Percentiles rank a stretch among this genome's conserved stretches.
These are phyloP conservation scores for Tetrapedia diversipes DNA, from an alignment of 2,888 invertebrate genomes.

Conservation along the genomic window DNA sequence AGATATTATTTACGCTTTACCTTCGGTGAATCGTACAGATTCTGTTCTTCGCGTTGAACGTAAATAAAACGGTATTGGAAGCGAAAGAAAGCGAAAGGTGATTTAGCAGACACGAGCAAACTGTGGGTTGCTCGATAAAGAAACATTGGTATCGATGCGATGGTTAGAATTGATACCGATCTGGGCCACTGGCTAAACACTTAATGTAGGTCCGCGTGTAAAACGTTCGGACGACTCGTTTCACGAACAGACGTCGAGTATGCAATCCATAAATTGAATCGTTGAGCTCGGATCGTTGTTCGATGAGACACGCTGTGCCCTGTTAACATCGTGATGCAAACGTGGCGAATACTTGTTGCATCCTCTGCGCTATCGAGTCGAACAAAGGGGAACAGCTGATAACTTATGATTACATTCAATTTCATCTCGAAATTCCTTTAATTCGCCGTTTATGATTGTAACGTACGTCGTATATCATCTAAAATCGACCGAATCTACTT, in stretches of 20 bases:
- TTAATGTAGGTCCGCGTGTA: constrained; percentile 38
- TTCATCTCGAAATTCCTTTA: too few relatives aligned
- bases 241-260: constrained; percentile 23
- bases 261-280: constrained; percentile 51
- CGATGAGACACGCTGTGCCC: constrained; percentile 27
- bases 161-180: constrained; percentile 43
- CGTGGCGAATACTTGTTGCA: constrained; percentile 4
- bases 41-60: too few relatives aligned
- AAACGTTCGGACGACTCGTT: constrained; percentile 43
- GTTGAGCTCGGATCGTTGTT: constrained; percentile 51
- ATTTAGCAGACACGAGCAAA: background rate
- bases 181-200: constrained; percentile 38
- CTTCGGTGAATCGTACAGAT: too few relatives aligned
- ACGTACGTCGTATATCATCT: too few relatives aligned
- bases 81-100: background rate
- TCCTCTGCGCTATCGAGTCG: background rate
- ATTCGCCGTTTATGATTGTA: too few relatives aligned
- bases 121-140: background rate
- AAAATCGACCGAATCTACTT: too few relatives aligned
- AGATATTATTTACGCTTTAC: background rate
- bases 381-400: background rate
- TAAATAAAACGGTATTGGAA: background rate
- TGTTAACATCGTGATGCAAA: constrained; percentile 34
- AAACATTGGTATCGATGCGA: constrained; percentile 32
- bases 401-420: background rate